A percentile compares a stretch with the other conserved stretches of the same genome.
Evolutionary conservation across 2,113 vertebrate species (phyloP).

Genomic region (Xiphias gladius): DNA sequence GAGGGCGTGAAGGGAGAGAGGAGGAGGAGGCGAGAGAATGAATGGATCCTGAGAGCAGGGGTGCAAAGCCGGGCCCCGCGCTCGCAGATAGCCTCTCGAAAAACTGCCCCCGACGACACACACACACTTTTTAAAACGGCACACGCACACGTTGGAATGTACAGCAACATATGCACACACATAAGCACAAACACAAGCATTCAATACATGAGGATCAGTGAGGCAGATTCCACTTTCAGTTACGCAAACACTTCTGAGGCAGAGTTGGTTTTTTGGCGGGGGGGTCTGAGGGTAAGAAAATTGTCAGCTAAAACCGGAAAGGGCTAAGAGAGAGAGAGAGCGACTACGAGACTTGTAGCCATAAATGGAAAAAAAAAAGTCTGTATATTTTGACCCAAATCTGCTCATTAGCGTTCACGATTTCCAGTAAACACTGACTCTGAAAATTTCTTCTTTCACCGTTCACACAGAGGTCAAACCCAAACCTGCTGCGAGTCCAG

Average conservation of each 20-base stretch:
- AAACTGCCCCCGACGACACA: constrained; percentile 36
- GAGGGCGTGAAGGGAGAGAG: constrained; percentile 39
- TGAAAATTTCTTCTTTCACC: background rate
- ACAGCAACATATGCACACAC: background rate
- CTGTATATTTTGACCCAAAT: background rate
- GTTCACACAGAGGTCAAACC: background rate
- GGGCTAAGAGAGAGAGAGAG: too few species aligned
- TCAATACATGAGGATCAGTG: too few species aligned
- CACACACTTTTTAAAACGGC: constrained; percentile 16
- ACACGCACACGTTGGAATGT: constrained; percentile 1
- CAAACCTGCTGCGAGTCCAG: background rate
- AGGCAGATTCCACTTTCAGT: background rate
- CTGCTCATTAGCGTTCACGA: background rate
- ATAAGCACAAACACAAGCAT: background rate
- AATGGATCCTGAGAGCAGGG: constrained; percentile 50
- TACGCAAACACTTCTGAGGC: background rate
- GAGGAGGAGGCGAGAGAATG: constrained; percentile 41
- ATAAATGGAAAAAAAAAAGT: background rate
- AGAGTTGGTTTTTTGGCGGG: too few species aligned
- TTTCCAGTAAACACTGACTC: background rate
- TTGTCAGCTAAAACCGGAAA: too few species aligned
- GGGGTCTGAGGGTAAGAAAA: too few species aligned
- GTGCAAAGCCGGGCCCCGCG: constrained; percentile 55
- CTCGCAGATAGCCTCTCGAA: constrained; percentile 57
- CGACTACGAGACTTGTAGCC: background rate